A percentile compares a stretch with the other conserved stretches of the same genome.
Conservation (phyloP, 1,140 invertebrate genomes). For the Drosophila elegans region DNA sequence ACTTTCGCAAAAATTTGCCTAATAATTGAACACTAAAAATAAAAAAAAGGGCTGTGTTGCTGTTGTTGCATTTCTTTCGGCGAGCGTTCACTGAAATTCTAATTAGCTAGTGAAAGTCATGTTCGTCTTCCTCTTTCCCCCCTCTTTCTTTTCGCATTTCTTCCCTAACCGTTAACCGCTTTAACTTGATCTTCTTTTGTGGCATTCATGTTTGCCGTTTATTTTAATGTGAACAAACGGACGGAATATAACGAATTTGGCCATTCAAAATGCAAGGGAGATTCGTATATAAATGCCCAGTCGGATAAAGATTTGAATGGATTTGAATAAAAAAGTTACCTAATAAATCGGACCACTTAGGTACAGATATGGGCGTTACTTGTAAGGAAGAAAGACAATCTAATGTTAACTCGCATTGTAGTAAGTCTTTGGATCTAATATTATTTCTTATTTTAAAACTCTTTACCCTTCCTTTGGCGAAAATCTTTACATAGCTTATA, state of each 20-base stretch:
- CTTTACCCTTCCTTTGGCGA: too few relatives aligned
- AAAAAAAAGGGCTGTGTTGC: slow-evolving; percentile 20
- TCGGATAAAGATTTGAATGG: slow-evolving; percentile 28
- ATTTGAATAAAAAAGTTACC: slow-evolving; percentile 33
- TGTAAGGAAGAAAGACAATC: not conserved
- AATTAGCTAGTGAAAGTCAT: slow-evolving; percentile 75
- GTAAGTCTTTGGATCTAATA: not conserved
- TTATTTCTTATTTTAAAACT: too few relatives aligned
- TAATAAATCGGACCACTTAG: slow-evolving; percentile 13
- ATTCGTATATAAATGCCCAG: slow-evolving; percentile 21
- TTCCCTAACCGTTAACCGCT: slow-evolving; percentile 37
- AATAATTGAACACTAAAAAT: slow-evolving; percentile 70
- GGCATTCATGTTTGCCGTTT: slow-evolving; percentile 26
- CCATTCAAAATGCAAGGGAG: slow-evolving; percentile 37
- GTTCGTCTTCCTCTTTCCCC: slow-evolving; percentile 2
- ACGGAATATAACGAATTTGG: slow-evolving; percentile 18
- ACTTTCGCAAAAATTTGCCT: slow-evolving; percentile 81
- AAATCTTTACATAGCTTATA: too few relatives aligned
- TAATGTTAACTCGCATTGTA: not conserved
- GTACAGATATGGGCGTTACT: not conserved
- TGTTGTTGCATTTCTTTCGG: slow-evolving; percentile 46
- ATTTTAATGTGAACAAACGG: slow-evolving; percentile 25
- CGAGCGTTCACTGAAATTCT: slow-evolving; percentile 66
- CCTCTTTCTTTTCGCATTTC: slow-evolving; percentile 2
- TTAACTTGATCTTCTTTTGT: slow-evolving; percentile 44